Evolutionary conservation across 37 sponge, comb jelly and placozoan genomes (phyloP).

Genomic region (Corticium candelabrum): DNA sequence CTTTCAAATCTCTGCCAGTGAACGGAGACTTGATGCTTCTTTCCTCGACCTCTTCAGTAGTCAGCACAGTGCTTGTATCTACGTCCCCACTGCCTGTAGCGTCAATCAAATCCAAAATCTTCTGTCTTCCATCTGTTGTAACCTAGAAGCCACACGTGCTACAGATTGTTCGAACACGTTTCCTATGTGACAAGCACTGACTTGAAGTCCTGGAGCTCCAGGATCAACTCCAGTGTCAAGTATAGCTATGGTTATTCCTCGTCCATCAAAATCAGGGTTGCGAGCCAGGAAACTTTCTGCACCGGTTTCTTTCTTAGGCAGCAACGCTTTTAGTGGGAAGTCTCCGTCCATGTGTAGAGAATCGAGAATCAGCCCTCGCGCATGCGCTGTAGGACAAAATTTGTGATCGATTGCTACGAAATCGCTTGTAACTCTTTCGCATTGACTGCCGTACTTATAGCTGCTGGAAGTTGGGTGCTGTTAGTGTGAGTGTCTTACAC

Average conservation of each 20-base stretch:
- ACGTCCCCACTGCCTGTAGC: slow-evolving; percentile 90
- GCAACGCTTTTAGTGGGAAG: slow-evolving; percentile 24
- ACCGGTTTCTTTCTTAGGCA: slow-evolving; percentile 82
- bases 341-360: slow-evolving; percentile 2
- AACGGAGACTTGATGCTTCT: not conserved
- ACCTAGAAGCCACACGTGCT: no score
- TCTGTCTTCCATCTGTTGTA: slow-evolving; percentile 60
- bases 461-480: no score
- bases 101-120: slow-evolving; percentile 79
- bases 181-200: slow-evolving; percentile 9
- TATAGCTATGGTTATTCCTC: slow-evolving; percentile 66
- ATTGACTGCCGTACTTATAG: no score
- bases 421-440: no score
- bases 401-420: no score
- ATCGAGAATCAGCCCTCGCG: no score
- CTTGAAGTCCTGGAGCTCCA: slow-evolving; percentile 70
- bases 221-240: slow-evolving; percentile 96
- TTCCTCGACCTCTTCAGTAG: not conserved
- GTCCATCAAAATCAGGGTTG: slow-evolving; percentile 57
- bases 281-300: slow-evolving; percentile 61
- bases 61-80: slow-evolving; percentile 54
- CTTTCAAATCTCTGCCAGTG: no score
- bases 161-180: not conserved
- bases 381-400: no score
- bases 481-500: no score